These are phyloP conservation scores for Centrocercus urophasianus DNA, from an alignment of 2,113 vertebrate species.

Conservation along the genomic window DNA sequence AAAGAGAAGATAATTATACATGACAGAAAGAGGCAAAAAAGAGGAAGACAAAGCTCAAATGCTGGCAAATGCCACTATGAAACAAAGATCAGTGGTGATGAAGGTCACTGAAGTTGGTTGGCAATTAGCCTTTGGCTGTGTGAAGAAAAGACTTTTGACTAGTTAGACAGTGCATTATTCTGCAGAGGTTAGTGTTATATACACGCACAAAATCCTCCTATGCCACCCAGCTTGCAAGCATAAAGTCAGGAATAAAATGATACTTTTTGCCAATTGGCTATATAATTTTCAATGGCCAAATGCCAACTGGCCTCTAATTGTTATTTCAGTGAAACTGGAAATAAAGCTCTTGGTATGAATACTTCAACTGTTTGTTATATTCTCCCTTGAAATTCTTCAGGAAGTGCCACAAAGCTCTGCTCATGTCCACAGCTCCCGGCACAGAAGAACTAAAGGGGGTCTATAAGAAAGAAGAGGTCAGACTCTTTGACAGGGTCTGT, in stretches of 20 bases:
- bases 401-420: background rate
- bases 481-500: no score
- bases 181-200: constrained; percentile 31
- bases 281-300: constrained; percentile 66
- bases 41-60: background rate
- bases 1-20: background rate
- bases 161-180: constrained; percentile 11
- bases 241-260: constrained; percentile 63
- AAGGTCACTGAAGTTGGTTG: constrained; percentile 24
- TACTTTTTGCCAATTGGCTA: constrained; percentile 66
- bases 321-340: constrained; percentile 58
- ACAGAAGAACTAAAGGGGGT: background rate
- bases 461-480: no score
- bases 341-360: constrained; percentile 66
- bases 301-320: constrained; percentile 65
- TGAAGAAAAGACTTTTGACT: constrained; percentile 41
- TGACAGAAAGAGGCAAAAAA: background rate
- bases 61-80: background rate
- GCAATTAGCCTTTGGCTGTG: constrained; percentile 34
- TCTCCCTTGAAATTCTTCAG: constrained; percentile 15
- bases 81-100: background rate
- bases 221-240: constrained; percentile 71
- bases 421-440: background rate
- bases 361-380: constrained; percentile 45
- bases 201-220: constrained; percentile 10